Evolutionary conservation across 1,140 invertebrate genomes (phyloP).

Genomic region (Telenomus remus): DNA sequence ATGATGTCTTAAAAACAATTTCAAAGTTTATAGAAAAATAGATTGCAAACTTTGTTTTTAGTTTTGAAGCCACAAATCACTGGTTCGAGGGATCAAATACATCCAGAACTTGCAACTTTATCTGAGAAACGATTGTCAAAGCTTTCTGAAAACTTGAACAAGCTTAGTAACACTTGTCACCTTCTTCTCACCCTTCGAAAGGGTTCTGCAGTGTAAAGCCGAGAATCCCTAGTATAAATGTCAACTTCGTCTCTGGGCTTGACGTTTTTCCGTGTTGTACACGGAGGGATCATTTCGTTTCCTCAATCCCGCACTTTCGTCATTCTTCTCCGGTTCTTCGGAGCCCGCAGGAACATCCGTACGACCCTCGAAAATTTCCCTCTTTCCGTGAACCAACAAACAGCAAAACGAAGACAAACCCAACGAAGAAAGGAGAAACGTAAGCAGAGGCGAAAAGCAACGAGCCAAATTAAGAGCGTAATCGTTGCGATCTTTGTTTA

Average conservation of each 20-base stretch:
- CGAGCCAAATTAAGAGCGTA: slow-evolving; percentile 61
- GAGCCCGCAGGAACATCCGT: slow-evolving; percentile 40
- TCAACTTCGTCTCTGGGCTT: slow-evolving; percentile 73
- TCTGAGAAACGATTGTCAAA: slow-evolving; percentile 33
- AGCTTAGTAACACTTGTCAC: slow-evolving; percentile 56
- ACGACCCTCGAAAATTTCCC: slow-evolving; percentile 42
- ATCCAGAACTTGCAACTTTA: slow-evolving; percentile 15
- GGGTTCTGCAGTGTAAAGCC: slow-evolving; percentile 71
- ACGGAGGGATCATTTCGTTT: slow-evolving; percentile 62
- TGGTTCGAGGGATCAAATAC: slow-evolving; percentile 18
- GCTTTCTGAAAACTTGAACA: slow-evolving; percentile 45
- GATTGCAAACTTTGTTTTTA: too few species aligned
- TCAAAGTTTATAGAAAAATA: too few species aligned
- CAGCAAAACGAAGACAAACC: slow-evolving; percentile 21
- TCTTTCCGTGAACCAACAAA: slow-evolving; percentile 64
- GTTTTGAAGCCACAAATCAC: neutral
- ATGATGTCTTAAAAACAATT: too few species aligned
- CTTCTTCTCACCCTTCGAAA: slow-evolving; percentile 56
- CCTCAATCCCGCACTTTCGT: slow-evolving; percentile 50
- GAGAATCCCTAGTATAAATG: slow-evolving; percentile 75
- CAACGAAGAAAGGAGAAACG: slow-evolving; percentile 11
- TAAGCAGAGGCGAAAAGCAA: slow-evolving; percentile 25
- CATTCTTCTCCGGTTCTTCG: slow-evolving; percentile 45
- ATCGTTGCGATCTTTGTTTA: slow-evolving; percentile 68
- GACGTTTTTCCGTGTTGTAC: slow-evolving; percentile 51